These are phyloP conservation scores for Holacanthus passer DNA, from an alignment of 2,113 vertebrate species.

Conservation along the genomic window DNA sequence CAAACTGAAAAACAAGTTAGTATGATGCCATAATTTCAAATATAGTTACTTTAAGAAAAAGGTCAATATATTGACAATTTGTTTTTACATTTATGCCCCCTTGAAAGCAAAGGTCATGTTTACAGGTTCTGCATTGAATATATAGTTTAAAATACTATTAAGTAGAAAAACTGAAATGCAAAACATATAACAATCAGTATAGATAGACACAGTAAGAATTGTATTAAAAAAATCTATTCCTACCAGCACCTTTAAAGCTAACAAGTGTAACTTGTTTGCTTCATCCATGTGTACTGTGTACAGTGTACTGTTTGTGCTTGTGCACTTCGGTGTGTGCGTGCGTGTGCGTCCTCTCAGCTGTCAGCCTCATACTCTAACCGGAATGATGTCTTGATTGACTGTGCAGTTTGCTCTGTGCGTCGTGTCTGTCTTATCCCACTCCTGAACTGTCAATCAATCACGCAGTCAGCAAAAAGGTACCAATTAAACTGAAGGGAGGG, in stretches of 20 bases:
- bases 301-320: too few species aligned
- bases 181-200: not conserved
- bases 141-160: not conserved
- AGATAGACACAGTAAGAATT: not conserved
- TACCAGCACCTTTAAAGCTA: too few species aligned
- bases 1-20: not conserved
- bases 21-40: not conserved
- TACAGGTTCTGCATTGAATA: not conserved
- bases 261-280: too few species aligned
- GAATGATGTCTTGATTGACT: constrained; percentile 66
- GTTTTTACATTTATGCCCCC: not conserved
- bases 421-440: constrained; percentile 47
- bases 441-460: constrained; percentile 73
- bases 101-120: not conserved
- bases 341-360: constrained; percentile 36
- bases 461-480: constrained; percentile 43
- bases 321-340: constrained; percentile 1
- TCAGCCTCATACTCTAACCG: constrained; percentile 16
- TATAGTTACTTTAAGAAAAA: not conserved
- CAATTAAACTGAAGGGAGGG: constrained; percentile 65
- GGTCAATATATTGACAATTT: not conserved
- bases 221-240: not conserved
- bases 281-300: too few species aligned
- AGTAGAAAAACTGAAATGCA: not conserved
- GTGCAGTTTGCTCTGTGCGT: constrained; percentile 51